A percentile compares a stretch with the other conserved stretches of the same genome.
phyloP scores from a whole-genome alignment of 2,113 vertebrate species.

The Callaeas wilsoni region DNA sequence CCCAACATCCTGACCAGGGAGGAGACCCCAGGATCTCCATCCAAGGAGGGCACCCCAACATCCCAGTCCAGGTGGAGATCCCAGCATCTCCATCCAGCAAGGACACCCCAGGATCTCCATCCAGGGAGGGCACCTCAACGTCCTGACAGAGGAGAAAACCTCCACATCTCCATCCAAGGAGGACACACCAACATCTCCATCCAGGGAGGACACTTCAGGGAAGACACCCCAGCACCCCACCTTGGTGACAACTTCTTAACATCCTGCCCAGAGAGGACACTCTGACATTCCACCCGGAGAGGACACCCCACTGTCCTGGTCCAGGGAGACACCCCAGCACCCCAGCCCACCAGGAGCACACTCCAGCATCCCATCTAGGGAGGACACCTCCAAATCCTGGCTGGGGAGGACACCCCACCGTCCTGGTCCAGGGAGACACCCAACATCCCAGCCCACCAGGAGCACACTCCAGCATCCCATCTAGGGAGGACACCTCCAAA shows the following conservation, averaged over 20 bases:
- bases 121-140: not conserved
- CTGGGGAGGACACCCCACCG: too few species aligned
- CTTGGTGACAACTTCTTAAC: too few species aligned
- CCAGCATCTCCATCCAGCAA: too few species aligned
- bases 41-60: not conserved
- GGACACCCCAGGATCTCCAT: rapidly evolving
- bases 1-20: not conserved
- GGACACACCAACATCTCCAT: too few species aligned
- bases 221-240: too few species aligned
- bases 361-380: not conserved
- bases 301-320: not conserved
- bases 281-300: too few species aligned
- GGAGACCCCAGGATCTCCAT: rapidly evolving
- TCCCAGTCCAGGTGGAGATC: not conserved
- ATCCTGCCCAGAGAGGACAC: too few species aligned
- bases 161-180: not conserved
- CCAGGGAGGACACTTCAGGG: too few species aligned
- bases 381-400: too few species aligned
- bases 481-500: too few species aligned
- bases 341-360: not conserved
- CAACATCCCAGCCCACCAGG: not conserved
- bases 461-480: too few species aligned
- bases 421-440: too few species aligned
- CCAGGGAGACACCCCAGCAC: not conserved
- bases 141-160: not conserved